Conservation (phyloP, 92 coral and sea anemone genomes). For the Scolanthus callimorphus region DNA sequence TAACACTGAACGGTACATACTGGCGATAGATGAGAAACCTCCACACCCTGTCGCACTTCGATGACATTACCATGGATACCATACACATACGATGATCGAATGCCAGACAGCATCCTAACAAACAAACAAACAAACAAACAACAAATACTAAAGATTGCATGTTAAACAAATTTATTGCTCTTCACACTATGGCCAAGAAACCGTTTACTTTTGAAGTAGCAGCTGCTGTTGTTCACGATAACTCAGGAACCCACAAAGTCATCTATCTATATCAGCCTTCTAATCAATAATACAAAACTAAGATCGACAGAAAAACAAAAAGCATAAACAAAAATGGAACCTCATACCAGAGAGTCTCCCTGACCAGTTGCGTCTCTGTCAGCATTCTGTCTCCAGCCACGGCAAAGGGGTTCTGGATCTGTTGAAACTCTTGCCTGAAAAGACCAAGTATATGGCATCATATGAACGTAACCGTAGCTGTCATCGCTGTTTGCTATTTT, state of each 20-base stretch:
- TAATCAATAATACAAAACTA: too few species aligned
- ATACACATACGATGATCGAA: conserved; percentile 64
- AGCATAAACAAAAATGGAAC: too few species aligned
- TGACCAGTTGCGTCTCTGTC: conserved; percentile 81
- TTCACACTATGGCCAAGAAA: too few species aligned
- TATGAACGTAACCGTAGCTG: too few species aligned
- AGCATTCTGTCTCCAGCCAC: conserved; percentile 26
- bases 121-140: neutral
- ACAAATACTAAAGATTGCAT: too few species aligned
- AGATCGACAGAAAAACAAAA: too few species aligned
- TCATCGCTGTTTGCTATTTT: too few species aligned
- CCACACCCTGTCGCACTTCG: conserved; percentile 48
- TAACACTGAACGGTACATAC: conserved; percentile 26
- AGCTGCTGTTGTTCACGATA: too few species aligned
- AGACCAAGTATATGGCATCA: too few species aligned
- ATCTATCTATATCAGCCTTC: too few species aligned
- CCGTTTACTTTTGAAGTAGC: too few species aligned
- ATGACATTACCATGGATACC: conserved; percentile 27
- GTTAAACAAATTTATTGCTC: neutral
- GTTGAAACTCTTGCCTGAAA: conserved; percentile 55
- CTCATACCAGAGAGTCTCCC: conserved; percentile 90
- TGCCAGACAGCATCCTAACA: conserved; percentile 89
- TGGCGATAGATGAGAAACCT: conserved; percentile 78
- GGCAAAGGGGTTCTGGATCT: conserved; percentile 60
- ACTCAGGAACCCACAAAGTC: too few species aligned